Evolutionary conservation across 1,140 invertebrate species (phyloP), one percentile per base, ranked within the genome.

Genomic region (Archegozetes longisetosus): DNA sequence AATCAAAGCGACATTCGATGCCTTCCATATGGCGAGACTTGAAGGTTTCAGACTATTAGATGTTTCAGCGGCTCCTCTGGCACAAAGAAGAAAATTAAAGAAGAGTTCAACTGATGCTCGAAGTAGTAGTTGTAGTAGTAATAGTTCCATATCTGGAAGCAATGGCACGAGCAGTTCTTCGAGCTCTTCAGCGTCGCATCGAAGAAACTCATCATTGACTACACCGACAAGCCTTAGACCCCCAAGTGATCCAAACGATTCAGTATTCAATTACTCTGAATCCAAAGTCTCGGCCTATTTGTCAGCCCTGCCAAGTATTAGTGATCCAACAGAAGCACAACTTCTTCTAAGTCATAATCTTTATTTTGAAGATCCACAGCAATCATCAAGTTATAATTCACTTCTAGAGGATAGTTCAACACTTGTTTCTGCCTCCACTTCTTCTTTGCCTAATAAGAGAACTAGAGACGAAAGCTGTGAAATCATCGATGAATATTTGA

Each of bases 41-140:
- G 80, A 83, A 66, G 83, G 84, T 3, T 86, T 87, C 69, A 72
- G 82, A 27, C 68, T 85, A n/a, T 78, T 78, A 68, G 79, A 80
- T 66, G 82, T 84, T 58, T 73, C 76, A 25, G 81, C 79, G 57
- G 83, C 84, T 0, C 81, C 82, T 61, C 70, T 86, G 22, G 84
- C 83, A 32, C 81, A 84, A 69, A 72, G 84, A 26, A 71, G 84
- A 9, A 79, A 82, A 65, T 68, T 79, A 59, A 84, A 84, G 64
- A 80, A 82, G 66, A 77, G 76, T 26, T 77, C 76, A 2, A 77
- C 77, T 20, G 72, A 70, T 62, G 40, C 32, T 20, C n/a, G 20
- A 9, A 48, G 17, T 9, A 57, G 28, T 47, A 57, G 55, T 23
- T 17, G 32, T 23, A 57, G 40, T 32, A 24, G 28, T 17, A 27